phyloP scores from a whole-genome alignment of 2,797 vertebrate species.

The Momotus momota region DNA sequence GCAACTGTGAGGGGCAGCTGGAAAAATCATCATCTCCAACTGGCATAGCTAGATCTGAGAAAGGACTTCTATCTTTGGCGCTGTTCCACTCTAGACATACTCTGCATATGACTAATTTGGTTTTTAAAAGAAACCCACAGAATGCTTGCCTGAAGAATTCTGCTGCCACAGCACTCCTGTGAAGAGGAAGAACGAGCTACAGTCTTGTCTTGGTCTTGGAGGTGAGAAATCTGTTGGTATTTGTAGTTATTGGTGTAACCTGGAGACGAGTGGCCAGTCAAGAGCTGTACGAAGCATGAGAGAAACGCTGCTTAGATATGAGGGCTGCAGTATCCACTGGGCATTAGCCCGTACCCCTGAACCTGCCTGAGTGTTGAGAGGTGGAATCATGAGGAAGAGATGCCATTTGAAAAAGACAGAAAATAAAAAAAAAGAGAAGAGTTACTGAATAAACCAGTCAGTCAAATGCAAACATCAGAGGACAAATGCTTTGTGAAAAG shows the following conservation, averaged over 20 bases:
- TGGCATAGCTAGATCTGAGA: slow-evolving; percentile 24
- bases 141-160: not conserved
- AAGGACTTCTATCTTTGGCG: slow-evolving; percentile 48
- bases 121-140: slow-evolving; percentile 50
- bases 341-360: not conserved
- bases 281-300: not conserved
- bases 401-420: not conserved
- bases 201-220: not conserved
- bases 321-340: not conserved
- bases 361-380: not conserved
- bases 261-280: not conserved
- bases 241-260: not conserved
- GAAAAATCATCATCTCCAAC: slow-evolving; percentile 40
- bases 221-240: not conserved
- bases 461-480: not conserved
- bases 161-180: not conserved
- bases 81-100: slow-evolving; percentile 37
- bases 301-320: not conserved
- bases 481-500: not conserved
- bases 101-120: slow-evolving; percentile 44
- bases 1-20: slow-evolving; percentile 33
- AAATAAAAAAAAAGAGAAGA: not conserved
- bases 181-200: not conserved
- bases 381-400: not conserved
- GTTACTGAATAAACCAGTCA: not conserved